Base-by-base conservation (phyloP, 2,797 vertebrate genomes). In the Microcaecilia unicolor region DNA sequence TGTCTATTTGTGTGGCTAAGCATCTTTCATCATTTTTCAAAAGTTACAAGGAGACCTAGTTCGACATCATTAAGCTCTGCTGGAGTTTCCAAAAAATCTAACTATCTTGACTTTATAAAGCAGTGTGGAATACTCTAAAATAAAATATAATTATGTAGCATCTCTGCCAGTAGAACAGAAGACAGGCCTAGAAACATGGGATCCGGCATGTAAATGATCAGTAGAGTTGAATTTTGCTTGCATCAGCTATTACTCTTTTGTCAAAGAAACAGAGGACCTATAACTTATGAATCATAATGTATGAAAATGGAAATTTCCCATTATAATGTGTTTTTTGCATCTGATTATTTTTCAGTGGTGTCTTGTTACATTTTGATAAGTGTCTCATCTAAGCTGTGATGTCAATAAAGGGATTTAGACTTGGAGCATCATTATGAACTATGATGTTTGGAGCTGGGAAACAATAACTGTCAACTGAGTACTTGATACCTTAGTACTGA, bases 61-160 rank as follows among this genome's bases (percentile, higher is more conserved):
- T n/a, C n/a, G n/a, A n/a, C n/a, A n/a, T n/a, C n/a, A n/a, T n/a
- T n/a, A n/a, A n/a, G n/a, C n/a, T n/a, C n/a, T n/a, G n/a, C n/a
- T n/a, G n/a, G n/a, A n/a, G n/a, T n/a, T n/a, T n/a, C n/a, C n/a
- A n/a, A n/a, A n/a, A n/a, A n/a, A n/a, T n/a, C n/a, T n/a, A n/a
- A n/a, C n/a, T n/a, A n/a, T n/a, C n/a, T n/a, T n/a, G n/a, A n/a
- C n/a, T n/a, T n/a, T n/a, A n/a, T n/a, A n/a, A n/a, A n/a, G n/a
- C n/a, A n/a, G n/a, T n/a, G n/a, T n/a, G n/a, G n/a, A n/a, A n/a
- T n/a, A n/a, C n/a, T n/a, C n/a, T n/a, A n/a, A n/a, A n/a, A n/a
- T 72, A 67, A 75, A 73, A 72, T 52, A 43, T 31, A 39, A 56
- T 62, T 67, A 77, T 80, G 83, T 75, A 81, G 77, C 77, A 80